phyloP scores from a whole-genome alignment of 2,888 invertebrate genomes.

The Euzophera pinguis region DNA sequence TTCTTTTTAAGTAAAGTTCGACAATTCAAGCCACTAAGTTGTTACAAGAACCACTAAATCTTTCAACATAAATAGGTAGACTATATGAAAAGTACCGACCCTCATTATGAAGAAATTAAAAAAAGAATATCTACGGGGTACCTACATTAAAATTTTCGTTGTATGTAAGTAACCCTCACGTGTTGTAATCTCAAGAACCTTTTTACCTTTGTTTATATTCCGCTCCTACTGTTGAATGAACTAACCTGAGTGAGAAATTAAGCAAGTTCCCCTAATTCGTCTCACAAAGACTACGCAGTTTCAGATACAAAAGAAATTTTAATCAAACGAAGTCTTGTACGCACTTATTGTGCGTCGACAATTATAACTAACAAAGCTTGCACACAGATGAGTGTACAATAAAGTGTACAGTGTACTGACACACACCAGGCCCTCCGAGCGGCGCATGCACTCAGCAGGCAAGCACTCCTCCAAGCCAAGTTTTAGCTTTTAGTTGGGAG shows the following conservation, averaged over 20 bases:
- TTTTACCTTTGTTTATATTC: constrained; percentile 26
- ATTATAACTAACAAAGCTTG: constrained; percentile 59
- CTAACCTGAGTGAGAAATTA: constrained; percentile 39
- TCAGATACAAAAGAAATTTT: constrained; percentile 50
- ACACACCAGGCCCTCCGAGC: constrained; percentile 2
- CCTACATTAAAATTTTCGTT: not conserved
- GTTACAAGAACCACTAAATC: too few relatives aligned
- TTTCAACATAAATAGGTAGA: too few relatives aligned
- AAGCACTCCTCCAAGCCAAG: not conserved
- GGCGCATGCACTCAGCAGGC: constrained; percentile 14
- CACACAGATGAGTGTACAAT: constrained; percentile 16
- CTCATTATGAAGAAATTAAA: too few relatives aligned
- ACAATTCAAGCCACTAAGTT: too few relatives aligned
- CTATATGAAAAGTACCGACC: too few relatives aligned
- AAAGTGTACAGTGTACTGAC: not conserved
- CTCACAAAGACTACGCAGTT: constrained; percentile 52
- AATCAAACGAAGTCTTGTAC: constrained; percentile 53
- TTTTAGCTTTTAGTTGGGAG: constrained; percentile 8
- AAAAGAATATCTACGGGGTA: too few relatives aligned
- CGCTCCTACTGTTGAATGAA: constrained; percentile 43
- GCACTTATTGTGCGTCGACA: constrained; percentile 61
- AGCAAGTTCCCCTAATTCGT: constrained; percentile 47
- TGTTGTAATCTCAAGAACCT: constrained; percentile 13
- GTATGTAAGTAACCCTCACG: not conserved
- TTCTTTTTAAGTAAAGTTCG: too few relatives aligned